These are phyloP conservation scores for Ochotona curzoniae DNA, from an alignment of 2,113 vertebrate species.

Conservation along the genomic window DNA sequence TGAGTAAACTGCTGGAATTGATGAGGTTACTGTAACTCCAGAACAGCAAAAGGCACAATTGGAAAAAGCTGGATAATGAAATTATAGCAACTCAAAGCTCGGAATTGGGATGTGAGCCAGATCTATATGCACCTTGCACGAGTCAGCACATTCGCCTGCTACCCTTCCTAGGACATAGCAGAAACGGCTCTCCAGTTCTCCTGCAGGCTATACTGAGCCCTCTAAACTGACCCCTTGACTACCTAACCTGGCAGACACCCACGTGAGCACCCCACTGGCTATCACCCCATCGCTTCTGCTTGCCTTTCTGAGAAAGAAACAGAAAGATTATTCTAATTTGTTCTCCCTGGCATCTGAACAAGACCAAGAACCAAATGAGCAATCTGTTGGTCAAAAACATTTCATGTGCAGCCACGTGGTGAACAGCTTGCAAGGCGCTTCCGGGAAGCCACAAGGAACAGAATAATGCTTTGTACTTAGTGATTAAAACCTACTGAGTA, in stretches of 20 bases:
- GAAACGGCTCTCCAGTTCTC: background rate
- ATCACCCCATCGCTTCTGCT: background rate
- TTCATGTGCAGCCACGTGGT: constrained; percentile 1
- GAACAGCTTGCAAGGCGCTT: background rate
- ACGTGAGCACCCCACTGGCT: background rate
- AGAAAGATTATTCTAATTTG: constrained; percentile 25
- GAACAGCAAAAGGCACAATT: background rate
- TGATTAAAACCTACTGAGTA: constrained; percentile 24
- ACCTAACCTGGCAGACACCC: background rate
- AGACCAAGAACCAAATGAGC: constrained; percentile 50
- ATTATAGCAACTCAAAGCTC: background rate
- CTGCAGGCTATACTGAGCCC: background rate
- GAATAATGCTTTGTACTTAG: background rate
- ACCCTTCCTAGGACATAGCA: background rate
- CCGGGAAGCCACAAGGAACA: background rate
- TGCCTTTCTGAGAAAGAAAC: constrained; percentile 30
- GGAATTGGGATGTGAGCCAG: background rate
- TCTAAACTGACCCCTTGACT: background rate
- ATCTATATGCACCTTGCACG: background rate
- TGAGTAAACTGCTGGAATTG: background rate
- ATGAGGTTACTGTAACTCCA: background rate
- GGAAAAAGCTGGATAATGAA: background rate
- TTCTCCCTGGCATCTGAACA: constrained; percentile 24
- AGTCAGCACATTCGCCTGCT: background rate
- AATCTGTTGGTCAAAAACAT: constrained; percentile 61